Base-by-base conservation (phyloP, 2,113 vertebrate genomes). In the Cyprinodon variegatus region DNA sequence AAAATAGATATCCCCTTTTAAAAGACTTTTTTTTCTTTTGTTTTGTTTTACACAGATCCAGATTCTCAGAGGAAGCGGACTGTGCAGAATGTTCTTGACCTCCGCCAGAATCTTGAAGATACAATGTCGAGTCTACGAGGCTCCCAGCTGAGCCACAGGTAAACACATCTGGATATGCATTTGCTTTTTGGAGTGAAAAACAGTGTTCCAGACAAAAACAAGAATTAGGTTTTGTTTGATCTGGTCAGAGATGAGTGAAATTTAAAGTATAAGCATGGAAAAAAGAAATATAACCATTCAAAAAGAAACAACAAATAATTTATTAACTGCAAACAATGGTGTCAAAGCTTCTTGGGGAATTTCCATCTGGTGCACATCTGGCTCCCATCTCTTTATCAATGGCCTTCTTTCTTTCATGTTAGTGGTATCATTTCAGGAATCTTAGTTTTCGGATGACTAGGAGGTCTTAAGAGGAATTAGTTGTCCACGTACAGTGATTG, bases 11-110 rank as follows among this genome's bases (percentile, higher is more conserved):
- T 36, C 38, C 61, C 17, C 4, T 14, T 62, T 43, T 45, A 57
- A 68, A 29, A 38, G 3, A 17, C 12, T 36, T 78, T 46, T 70
- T 65, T 73, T 85, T 67, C 82, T 29, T 29, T 29, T 29, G 29
- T 29, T 29, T 29, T 29, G 29, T 29, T 29, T 29, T 29, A 83
- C 11, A 22, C 91, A 98, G 98, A 99, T 79, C 98, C 97, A 0
- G 97, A 99, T 84, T 98, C 98, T 65, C 98, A 99, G 92, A 96
- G 98, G 86, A 99, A 99, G 86, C 94, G 98, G 20, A 98, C 97
- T 0, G 97, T 99, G 73, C 98, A 99, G 93, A 99, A 99, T 75
- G 97, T 99, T 43, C 94, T 99, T 82, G 98, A 99, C 90, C 96
- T 99, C 41, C 96, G 98, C 22, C 98, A 99, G 93, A 99, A 99